Evolutionary conservation across 1,140 invertebrate species (phyloP).

Genomic region (Megalonaias nervosa): DNA sequence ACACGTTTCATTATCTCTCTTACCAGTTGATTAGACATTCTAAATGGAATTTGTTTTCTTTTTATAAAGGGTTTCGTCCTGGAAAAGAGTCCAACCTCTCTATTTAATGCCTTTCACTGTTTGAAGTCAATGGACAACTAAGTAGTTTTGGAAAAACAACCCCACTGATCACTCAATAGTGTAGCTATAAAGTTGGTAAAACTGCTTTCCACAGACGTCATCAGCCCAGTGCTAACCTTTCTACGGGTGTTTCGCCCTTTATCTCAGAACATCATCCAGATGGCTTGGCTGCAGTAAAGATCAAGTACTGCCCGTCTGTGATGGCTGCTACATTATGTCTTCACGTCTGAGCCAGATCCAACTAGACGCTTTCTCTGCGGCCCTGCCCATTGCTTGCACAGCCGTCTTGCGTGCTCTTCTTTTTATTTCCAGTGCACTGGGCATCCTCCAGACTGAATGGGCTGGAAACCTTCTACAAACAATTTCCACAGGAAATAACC

Average conservation of each 20-base stretch:
- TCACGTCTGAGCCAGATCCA: constrained; percentile 23
- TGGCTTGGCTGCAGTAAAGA: constrained; percentile 7
- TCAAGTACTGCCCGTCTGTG: constrained; percentile 8
- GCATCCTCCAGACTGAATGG: constrained; percentile 23
- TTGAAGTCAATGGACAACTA: too few species aligned
- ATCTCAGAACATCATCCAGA: constrained; percentile 8
- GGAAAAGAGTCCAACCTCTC: too few species aligned
- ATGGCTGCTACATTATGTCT: constrained; percentile 17
- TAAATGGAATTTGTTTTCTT: too few species aligned
- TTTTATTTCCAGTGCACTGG: constrained; percentile 8
- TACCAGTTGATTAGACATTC: too few species aligned
- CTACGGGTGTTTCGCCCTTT: constrained; percentile 22
- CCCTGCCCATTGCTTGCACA: background rate
- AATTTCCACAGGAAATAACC: constrained; percentile 14
- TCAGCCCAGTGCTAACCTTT: constrained; percentile 8
- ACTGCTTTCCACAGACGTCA: constrained; percentile 15
- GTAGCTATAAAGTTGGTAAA: too few species aligned
- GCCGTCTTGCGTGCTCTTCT: constrained; percentile 8
- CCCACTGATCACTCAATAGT: too few species aligned
- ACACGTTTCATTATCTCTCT: too few species aligned
- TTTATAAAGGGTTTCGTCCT: too few species aligned
- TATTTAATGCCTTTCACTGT: too few species aligned
- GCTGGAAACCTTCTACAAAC: constrained; percentile 35
- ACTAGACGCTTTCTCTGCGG: constrained; percentile 16
- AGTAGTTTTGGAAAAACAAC: too few species aligned